Conservation (phyloP, 2,797 vertebrate species). For the Rhadinocentrus ornatus region DNA sequence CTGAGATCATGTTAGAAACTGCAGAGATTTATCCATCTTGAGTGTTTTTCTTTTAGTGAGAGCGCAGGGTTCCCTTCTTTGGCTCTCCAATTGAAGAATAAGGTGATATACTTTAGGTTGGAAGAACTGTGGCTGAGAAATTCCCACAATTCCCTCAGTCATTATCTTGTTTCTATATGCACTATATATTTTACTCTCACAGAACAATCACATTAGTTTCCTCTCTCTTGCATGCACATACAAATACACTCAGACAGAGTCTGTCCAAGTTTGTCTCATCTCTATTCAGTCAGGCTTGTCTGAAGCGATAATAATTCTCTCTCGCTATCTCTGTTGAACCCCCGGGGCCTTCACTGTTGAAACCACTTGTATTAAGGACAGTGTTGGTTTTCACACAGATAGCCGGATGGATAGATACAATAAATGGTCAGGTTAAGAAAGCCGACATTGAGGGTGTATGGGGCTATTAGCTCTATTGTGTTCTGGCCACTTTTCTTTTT, state of each 20-base stretch:
- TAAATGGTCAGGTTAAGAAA: background rate
- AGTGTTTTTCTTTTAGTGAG: slow-evolving; percentile 3
- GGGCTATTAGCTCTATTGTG: background rate
- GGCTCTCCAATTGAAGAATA: background rate
- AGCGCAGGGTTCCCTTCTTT: background rate
- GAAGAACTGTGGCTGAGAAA: slow-evolving; percentile 7
- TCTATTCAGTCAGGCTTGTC: slow-evolving; percentile 56
- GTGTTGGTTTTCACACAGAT: slow-evolving; percentile 28
- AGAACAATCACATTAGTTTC: slow-evolving; percentile 1
- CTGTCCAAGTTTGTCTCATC: slow-evolving; percentile 47
- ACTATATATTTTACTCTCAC: slow-evolving; percentile 4
- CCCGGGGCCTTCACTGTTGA: slow-evolving; percentile 37
- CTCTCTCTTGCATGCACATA: background rate
- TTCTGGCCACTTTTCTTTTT: too few relatives aligned
- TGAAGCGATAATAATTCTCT: slow-evolving; percentile 50
- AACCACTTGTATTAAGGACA: slow-evolving; percentile 19
- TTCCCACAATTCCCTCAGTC: slow-evolving; percentile 6
- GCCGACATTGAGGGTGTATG: background rate
- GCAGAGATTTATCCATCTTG: slow-evolving; percentile 32
- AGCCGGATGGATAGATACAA: background rate
- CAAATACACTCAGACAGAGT: slow-evolving; percentile 21
- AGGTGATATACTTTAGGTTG: slow-evolving; percentile 2
- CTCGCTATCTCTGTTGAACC: slow-evolving; percentile 26
- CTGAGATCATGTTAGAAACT: slow-evolving; percentile 55
- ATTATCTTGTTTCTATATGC: slow-evolving; percentile 34